Conservation (phyloP, 2,888 invertebrate species). For the Cyclophora albipunctata region DNA sequence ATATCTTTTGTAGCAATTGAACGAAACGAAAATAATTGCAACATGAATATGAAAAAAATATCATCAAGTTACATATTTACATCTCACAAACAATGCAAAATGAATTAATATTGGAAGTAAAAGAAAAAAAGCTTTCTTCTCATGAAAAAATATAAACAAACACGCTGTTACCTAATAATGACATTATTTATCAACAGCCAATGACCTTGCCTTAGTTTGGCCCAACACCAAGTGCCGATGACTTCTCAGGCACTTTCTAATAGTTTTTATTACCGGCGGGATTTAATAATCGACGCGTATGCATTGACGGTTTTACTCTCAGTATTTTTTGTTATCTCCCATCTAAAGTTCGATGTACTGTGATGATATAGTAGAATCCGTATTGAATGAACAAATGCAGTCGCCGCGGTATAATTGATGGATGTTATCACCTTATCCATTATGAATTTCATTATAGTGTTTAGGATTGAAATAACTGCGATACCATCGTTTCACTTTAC, state of each 20-base stretch:
- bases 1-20: too few species aligned
- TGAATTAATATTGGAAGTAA: too few species aligned
- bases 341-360: constrained; percentile 15
- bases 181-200: constrained; percentile 55
- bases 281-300: constrained; percentile 12
- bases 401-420: constrained; percentile 9
- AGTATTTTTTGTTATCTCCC: neutral
- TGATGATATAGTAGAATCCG: neutral
- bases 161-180: constrained; percentile 48
- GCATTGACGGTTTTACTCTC: constrained; percentile 29
- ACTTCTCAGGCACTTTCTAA: constrained; percentile 65
- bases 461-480: too few species aligned
- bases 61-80: too few species aligned
- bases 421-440: constrained; percentile 29
- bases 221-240: constrained; percentile 64
- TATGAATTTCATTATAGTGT: constrained; percentile 27
- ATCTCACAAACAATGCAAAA: too few species aligned
- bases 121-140: too few species aligned
- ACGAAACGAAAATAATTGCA: too few species aligned
- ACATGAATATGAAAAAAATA: too few species aligned
- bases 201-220: constrained; percentile 69
- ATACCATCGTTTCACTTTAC: too few species aligned
- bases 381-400: too few species aligned
- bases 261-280: constrained; percentile 46
- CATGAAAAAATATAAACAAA: constrained; percentile 63